These are phyloP conservation scores for Nixonia krombeini DNA, from an alignment of 1,140 invertebrate genomes.

Conservation along the genomic window DNA sequence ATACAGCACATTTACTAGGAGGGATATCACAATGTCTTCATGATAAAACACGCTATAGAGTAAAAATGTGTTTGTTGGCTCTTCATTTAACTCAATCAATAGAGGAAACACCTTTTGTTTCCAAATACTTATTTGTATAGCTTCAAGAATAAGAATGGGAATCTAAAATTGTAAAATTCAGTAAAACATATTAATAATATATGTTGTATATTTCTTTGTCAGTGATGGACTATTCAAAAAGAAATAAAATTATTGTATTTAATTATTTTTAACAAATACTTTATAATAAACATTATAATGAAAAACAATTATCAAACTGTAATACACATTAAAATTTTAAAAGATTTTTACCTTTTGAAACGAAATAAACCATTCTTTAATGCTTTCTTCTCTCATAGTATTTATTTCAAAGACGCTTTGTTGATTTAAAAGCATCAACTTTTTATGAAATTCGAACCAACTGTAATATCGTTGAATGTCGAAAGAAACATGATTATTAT, in stretches of 20 bases:
- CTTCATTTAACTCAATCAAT: slow-evolving; percentile 76
- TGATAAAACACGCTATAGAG: slow-evolving; percentile 83
- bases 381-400: slow-evolving; percentile 78
- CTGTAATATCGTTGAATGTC: slow-evolving; percentile 59
- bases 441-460: slow-evolving; percentile 84
- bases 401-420: slow-evolving; percentile 82
- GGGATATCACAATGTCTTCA: slow-evolving; percentile 77
- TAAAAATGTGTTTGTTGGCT: slow-evolving; percentile 79
- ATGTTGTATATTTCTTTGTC: background rate
- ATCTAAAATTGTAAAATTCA: slow-evolving; percentile 70
- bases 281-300: too few relatives aligned
- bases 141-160: slow-evolving; percentile 80
- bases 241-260: too few relatives aligned
- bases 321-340: too few relatives aligned
- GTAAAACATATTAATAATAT: slow-evolving; percentile 12
- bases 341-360: slow-evolving; percentile 74
- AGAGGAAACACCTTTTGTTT: slow-evolving; percentile 81
- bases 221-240: background rate
- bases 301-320: too few relatives aligned
- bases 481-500: background rate
- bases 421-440: slow-evolving; percentile 83
- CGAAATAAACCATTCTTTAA: slow-evolving; percentile 79
- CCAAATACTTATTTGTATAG: slow-evolving; percentile 84
- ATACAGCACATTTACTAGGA: slow-evolving; percentile 82
- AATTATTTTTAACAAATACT: too few relatives aligned